Evolutionary conservation across 2,888 invertebrate genomes (phyloP), one percentile per base, ranked within the genome.

Genomic region (Drosophila subquinaria): DNA sequence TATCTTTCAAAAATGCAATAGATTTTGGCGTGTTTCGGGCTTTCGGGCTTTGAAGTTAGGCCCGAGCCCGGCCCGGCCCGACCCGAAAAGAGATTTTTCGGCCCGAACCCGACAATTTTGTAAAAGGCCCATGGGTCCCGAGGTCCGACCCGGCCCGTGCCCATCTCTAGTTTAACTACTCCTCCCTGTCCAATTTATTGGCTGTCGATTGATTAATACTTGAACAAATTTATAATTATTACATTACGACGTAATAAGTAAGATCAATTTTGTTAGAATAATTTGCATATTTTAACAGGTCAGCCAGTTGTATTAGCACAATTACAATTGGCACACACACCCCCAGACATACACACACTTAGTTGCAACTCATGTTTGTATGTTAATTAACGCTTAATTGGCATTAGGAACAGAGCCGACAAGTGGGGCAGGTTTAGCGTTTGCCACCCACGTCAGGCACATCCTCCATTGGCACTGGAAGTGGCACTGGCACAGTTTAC

Each of bases 361-460:
- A 59, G 42, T 40, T 27, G 20, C 13, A 33, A 10, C 35, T 55
- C 56, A 67, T 53, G 30, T 30, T 6, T 27, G 71, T 80, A 89
- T 89, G 89, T 69, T 89, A 86, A 85, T 86, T 80, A 70, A 82
- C 47, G 57, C 70, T 89, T 89, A 89, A 86, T 89, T 88, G 69
- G 76, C 59, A 77, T 73, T 68, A 72, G 57, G 69, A 53, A 59
- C 52, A 51, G 52, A 68, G 64, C 63, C 69, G 70, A 73, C 80
- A 82, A 82, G 82, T 82, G 73, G 59, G 69, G 76, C 70, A 59
- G 63, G 67, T 66, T 81, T 65, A 17, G 40, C 50, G 35, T 33
- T 60, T 63, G 66, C 63, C 60, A 72, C 63, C 68, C 66, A 69
- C 59, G 64, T 30, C 43, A 42, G 27, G 36, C 59, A 17, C 55